Base-by-base conservation (phyloP, 2,113 vertebrate species). In the Garra rufa region DNA sequence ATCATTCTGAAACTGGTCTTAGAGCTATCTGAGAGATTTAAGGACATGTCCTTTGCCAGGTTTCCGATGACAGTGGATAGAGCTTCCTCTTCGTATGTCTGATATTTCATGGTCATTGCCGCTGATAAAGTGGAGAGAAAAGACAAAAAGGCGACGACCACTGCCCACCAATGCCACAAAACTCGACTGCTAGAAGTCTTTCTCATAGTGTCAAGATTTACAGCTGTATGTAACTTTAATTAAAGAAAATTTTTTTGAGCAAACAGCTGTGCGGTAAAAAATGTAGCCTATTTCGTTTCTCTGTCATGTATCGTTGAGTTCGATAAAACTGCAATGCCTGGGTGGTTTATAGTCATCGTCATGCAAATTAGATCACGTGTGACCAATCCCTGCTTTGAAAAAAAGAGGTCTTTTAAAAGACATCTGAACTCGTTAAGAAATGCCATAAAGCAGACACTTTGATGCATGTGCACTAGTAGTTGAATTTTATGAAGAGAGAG, bases 41-140 rank as follows among this genome's bases (percentile, higher is more conserved):
- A 89, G 52, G 95, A 94, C 90, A 97, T 91, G 90, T 99, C 98
- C 86, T 96, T 97, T 74, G 97, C 96, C 78, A 99, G 93, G 73
- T 96, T 98, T 83, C 98, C 98, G 82, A 99, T 97, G 83, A 99
- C 96, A 0, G 96, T 97, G 70, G 95, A 97, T 0, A 97, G 96
- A 2, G 95, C 95, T 7, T 97, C 97, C 76, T 99, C 98, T 88
- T 99, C 98, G 87, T 96, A 96, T 19, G 96, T 97, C 93, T 96
- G 95, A 86, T 98, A 98, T 85, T 97, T 95, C 85, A 98, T 93
- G 7, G 97, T 98, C 90, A 96, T 98, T 89, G 94, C 93, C 10
- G 89, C 90, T 21, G 92, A 88, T 55, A 88, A 83, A 48, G 87
- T 88, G 14, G 90, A 78, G 81, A 94, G 83, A 86, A 88, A 84